Base-by-base conservation (phyloP, 2,888 invertebrate species). In the Drosophila longiperda region DNA sequence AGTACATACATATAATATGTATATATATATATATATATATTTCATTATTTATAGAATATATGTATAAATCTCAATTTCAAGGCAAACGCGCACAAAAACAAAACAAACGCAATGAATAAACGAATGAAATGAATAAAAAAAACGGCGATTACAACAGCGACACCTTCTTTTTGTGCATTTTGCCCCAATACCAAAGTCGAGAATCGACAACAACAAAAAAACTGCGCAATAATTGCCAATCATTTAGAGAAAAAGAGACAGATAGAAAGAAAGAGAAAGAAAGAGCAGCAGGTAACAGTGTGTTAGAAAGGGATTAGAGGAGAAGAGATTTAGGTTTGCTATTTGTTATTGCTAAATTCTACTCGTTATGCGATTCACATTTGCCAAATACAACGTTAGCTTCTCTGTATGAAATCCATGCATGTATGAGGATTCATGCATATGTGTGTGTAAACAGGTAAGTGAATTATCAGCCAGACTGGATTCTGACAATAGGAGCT, bases 211-310 rank as follows among this genome's bases (percentile, higher is more conserved):
- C 61, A 73, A 57, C 38, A 55, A 40, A 8, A 81, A 83, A 85
- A 87, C 85, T 85, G 85, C 85, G 85, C 85, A 85, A 73, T 85
- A 71, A 87, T 85, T 85, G 79, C 61, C 69, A 75, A 64, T 62
- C 67, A 32, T 36, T 32, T 11, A 53, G 32, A 53, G 58, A 29
- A 48, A 57, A 48, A 48, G 29, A n/a, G 60, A 20, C 34, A 26
- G 55, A 32, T 45, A 11, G 45, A 29, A 32, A 58, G 38, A 48
- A 17, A 23, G 38, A 17, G 40, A 42, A 38, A 48, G 40, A 40
- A 48, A 63, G 23, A 48, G 17, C 29, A 45, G 12, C 29, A 12
- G 60, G 45, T 26, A 23, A 50, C 59, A 33, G 55, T 15, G 40
- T 5, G 42, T 20, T 20, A 42, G 11, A 42, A 42, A 6, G 64